A percentile compares a stretch with the other conserved stretches of the same genome.
These are phyloP conservation scores for Macaca fascicularis DNA, from an alignment of 2,113 vertebrate genomes.

Conservation along the genomic window T2T-MFA8v1.1 NC_088376.1:184002501-184003000, in stretches of 20 bases:
- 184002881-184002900: neutral
- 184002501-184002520: neutral
- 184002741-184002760: neutral
- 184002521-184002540: neutral
- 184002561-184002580: neutral
- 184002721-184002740: neutral
- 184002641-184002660: neutral
- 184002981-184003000: neutral
- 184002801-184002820: neutral
- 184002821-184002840: neutral
- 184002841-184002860: neutral
- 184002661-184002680: neutral
- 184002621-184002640: too few species aligned
- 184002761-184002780: neutral
- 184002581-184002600: neutral
- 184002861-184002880: neutral
- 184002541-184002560: neutral
- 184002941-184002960: neutral
- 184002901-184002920: neutral
- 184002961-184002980: neutral
- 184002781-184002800: neutral
- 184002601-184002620: too few species aligned
- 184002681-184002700: slow-evolving; percentile 12
- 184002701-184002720: neutral
- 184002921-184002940: neutral